phyloP scores from a whole-genome alignment of 2,888 invertebrate genomes.

The Rhingia rostrata region DNA sequence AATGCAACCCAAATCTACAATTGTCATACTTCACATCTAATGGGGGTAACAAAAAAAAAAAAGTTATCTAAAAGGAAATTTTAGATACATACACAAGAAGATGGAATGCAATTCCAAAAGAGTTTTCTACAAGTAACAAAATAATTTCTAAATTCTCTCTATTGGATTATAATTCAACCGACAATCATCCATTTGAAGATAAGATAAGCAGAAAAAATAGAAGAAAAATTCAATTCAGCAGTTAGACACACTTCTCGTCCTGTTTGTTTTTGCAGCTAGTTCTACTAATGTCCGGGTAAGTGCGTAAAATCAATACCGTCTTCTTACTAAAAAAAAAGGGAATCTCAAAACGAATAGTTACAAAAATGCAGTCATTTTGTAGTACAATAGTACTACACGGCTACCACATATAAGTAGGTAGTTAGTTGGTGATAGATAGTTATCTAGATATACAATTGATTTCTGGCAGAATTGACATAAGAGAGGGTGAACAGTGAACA shows the following conservation, averaged over 20 bases:
- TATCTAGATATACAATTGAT: constrained; percentile 30
- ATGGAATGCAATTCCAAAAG: background rate
- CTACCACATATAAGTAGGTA: constrained; percentile 9
- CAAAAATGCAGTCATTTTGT: constrained; percentile 18
- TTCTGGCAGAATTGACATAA: constrained; percentile 20
- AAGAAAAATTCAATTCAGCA: background rate
- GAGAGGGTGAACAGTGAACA: constrained; percentile 16
- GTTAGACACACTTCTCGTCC: background rate
- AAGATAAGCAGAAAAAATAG: background rate
- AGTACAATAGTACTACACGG: constrained; percentile 6
- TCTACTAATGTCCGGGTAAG: constrained; percentile 54
- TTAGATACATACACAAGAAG: background rate
- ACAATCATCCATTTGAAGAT: background rate
- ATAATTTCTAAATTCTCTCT: background rate
- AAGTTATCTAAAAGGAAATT: background rate
- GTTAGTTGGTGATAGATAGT: constrained; percentile 1
- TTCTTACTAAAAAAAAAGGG: constrained; percentile 20
- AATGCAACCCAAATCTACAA: constrained; percentile 1
- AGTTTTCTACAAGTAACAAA: background rate
- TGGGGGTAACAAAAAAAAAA: background rate
- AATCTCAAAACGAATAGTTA: constrained; percentile 4
- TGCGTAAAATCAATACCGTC: constrained; percentile 64
- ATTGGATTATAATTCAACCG: background rate
- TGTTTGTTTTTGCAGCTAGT: constrained; percentile 30
- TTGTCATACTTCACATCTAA: background rate